Conservation (phyloP, 92 coral and sea anemone genomes). For the Scolanthus callimorphus region DNA sequence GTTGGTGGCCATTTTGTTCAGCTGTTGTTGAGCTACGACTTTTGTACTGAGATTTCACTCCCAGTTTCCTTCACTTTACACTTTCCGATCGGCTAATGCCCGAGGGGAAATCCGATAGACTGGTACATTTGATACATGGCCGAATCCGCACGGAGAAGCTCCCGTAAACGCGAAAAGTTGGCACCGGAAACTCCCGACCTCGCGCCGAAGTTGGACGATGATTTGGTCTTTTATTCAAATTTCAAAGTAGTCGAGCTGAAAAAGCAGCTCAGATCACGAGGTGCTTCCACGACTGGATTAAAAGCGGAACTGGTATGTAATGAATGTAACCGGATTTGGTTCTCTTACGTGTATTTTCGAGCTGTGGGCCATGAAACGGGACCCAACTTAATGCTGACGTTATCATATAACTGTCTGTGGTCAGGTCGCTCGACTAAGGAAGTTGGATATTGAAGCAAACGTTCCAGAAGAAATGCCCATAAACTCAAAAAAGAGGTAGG, state of each 20-base stretch:
- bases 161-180: conserved; percentile 63
- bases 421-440: not conserved
- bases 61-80: not conserved
- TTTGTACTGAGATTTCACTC: not conserved
- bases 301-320: conserved; percentile 80
- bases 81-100: not conserved
- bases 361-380: no score
- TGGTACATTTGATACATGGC: conserved; percentile 34
- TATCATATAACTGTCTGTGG: not conserved
- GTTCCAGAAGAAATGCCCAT: not conserved
- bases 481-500: not conserved
- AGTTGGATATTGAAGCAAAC: not conserved
- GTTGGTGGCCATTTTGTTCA: not conserved
- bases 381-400: not conserved
- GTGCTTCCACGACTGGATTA: conserved; percentile 54
- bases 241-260: conserved; percentile 67
- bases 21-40: not conserved
- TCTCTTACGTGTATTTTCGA: no score
- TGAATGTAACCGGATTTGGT: not conserved
- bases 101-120: not conserved
- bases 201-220: not conserved
- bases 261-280: conserved; percentile 65
- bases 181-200: conserved; percentile 36
- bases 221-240: conserved; percentile 10
- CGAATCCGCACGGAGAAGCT: conserved; percentile 62